phyloP scores from a whole-genome alignment of 2,888 invertebrate genomes.

The Ophion ellenae region DNA sequence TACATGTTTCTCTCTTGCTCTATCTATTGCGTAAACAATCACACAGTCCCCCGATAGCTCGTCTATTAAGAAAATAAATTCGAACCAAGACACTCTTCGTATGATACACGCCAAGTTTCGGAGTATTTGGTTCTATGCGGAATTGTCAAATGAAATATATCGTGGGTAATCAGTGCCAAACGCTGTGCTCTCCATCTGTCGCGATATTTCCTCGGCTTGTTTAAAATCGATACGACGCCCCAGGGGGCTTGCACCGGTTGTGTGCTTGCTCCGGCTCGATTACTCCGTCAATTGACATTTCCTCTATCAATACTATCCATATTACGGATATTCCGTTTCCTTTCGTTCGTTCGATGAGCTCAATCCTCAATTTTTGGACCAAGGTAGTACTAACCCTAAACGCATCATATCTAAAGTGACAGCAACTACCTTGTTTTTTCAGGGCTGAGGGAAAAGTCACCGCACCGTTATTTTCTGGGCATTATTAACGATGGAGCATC shows the following conservation, averaged over 20 bases:
- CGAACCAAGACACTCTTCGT: conserved; percentile 30
- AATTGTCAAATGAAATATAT: neutral
- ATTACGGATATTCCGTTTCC: neutral
- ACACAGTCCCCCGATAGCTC: conserved; percentile 18
- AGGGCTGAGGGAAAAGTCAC: neutral
- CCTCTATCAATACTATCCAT: neutral
- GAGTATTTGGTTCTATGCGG: conserved; percentile 8
- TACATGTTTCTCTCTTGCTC: conserved; percentile 34
- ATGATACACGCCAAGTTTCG: conserved; percentile 17
- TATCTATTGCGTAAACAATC: conserved; percentile 15
- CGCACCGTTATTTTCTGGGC: neutral
- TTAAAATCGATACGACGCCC: neutral
- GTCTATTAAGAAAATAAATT: conserved; percentile 40
- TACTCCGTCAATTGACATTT: neutral
- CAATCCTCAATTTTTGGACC: neutral
- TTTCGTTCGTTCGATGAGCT: neutral
- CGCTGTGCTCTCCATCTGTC: neutral
- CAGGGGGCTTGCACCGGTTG: neutral
- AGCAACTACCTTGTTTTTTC: neutral
- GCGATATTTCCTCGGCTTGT: neutral
- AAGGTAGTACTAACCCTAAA: neutral
- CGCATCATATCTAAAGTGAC: neutral
- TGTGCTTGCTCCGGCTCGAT: conserved; percentile 1
- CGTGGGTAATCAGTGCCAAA: neutral
- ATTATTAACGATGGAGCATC: neutral